Evolutionary conservation across 2,113 vertebrate genomes (phyloP), one percentile per base, ranked within the genome.

Genomic region (Psephotus haematonotus): DNA sequence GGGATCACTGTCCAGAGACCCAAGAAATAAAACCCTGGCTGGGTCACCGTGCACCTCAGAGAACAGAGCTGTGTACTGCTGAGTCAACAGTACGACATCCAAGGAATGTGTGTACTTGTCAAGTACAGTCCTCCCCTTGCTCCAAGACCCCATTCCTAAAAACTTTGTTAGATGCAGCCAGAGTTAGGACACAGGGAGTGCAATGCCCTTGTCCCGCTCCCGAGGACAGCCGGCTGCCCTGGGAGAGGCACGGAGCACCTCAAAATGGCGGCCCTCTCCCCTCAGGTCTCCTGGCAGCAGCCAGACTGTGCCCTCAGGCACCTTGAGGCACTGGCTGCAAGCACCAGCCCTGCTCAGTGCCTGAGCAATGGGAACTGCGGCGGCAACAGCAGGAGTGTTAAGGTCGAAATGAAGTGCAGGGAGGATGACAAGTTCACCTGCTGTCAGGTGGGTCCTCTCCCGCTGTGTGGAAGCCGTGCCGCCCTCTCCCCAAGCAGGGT

Each of bases 251-350:
- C 1, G 0, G 13, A 8, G 5, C 5, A 5, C 28, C 68, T 77
- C 91, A 31, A 24, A 24, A 82, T 15, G 74, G 41, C 1, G 0
- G 49, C 53, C 17, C 20, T 20, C 22, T 63, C 29, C 57, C 35
- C 39, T 81, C 72, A 43, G 28, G 20, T 7, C 33, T 52, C 50
- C 17, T 0, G 3, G 46, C 83, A 33, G 65, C 16, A 9, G 70
- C 59, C 0, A 0, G 28, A 29, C 78, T 11, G 3, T 20, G 41
- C 33, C 1, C 1, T 39, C 12, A 1, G 44, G 27, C 49, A 3
- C n/a, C 16, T 46, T n/a, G 19, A 19, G 72, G 23, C 49, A 62
- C 2, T 0, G 0, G 5, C 16, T 29, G 39, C 0, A 2, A 22
- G 24, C 2, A 5, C 65, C 60, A 31, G 35, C 19, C 19, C 35